Percentiles rank a stretch among this genome's conserved stretches.
Conservation (phyloP, 2,113 vertebrate species). For the Emydocephalus ijimae region DNA sequence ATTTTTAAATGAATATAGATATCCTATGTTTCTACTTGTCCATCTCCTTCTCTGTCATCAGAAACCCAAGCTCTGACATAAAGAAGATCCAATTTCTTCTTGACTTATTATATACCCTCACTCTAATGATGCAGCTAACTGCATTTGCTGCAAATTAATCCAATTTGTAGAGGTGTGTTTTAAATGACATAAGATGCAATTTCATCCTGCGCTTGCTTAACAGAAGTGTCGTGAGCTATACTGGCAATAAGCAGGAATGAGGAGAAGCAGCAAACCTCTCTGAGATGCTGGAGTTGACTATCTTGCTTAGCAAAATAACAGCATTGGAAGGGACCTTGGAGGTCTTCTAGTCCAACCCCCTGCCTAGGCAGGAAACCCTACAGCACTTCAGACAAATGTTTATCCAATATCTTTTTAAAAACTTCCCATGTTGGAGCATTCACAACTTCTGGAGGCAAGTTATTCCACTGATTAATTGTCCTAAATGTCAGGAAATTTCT, state of each 20-base stretch:
- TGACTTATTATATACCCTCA: not conserved
- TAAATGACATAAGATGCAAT: not conserved
- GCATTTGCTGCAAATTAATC: not conserved
- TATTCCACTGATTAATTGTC: not conserved
- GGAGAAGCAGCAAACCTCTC: not conserved
- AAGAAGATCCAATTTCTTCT: not conserved
- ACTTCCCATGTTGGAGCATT: not conserved
- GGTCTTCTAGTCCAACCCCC: not conserved
- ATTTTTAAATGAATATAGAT: not conserved
- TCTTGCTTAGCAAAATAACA: not conserved
- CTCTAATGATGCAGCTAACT: not conserved
- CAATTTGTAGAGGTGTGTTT: not conserved
- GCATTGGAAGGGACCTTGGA: not conserved
- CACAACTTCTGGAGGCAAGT: not conserved
- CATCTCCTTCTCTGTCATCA: not conserved
- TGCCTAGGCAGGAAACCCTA: not conserved
- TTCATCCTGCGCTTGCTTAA: not conserved
- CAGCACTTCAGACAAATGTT: not conserved
- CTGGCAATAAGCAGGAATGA: not conserved
- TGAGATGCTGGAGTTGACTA: not conserved
- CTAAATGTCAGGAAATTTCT: not conserved
- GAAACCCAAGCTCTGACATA: not conserved
- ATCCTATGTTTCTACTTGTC: not conserved
- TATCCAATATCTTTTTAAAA: not conserved
- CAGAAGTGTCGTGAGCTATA: not conserved